Evolutionary conservation across 2,113 vertebrate genomes (phyloP), one percentile per base, ranked within the genome.

Genomic region (Rynchops niger): DNA sequence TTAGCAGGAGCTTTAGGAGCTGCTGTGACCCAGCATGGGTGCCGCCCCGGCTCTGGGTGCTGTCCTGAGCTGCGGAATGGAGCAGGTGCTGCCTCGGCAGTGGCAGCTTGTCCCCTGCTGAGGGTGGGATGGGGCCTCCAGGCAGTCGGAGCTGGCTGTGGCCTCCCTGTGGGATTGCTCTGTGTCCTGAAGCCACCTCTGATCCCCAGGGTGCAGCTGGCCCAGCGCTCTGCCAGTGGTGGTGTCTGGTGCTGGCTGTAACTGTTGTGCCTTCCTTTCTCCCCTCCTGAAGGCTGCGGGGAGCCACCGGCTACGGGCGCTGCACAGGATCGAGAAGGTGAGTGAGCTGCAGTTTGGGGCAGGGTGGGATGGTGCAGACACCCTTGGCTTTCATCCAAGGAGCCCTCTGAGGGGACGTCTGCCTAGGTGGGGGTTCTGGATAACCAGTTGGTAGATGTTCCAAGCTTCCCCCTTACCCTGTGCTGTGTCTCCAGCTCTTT

Each of bases 271-370:
- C 23, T 83, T 81, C 62, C 67, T 72, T 91, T 88, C 47, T 95
- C 22, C 22, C 20, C 34, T 67, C 69, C 87, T 98, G 98, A 99
- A 99, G 97, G 98, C 98, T 20, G 80, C 95, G 7, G 98, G 98
- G 82, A 98, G 98, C 42, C 99, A 99, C 83, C 97, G 98, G 65
- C 97, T 99, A 42, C 97, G 98, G 42, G 97, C 99, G 0, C 98
- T 99, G 40, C 97, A 98, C 95, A 98, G 97, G 96, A 98, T 99
- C 0, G 99, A 99, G 98, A 99, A 98, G 98, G 99, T 99, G 65
- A 97, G 98, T 1, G 5, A 82, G 40, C 12, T 1, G 0, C 0
- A 0, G 7, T 32, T 29, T 0, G 2, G 42, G 45, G 40, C 7
- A 30, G 8, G 40, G 16, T 5, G 9, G 55, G 26, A 26, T 42